A percentile compares a stretch with the other conserved stretches of the same genome.
phyloP scores from a whole-genome alignment of 2,797 vertebrate species.

The Halcyon smyrnensis region DNA sequence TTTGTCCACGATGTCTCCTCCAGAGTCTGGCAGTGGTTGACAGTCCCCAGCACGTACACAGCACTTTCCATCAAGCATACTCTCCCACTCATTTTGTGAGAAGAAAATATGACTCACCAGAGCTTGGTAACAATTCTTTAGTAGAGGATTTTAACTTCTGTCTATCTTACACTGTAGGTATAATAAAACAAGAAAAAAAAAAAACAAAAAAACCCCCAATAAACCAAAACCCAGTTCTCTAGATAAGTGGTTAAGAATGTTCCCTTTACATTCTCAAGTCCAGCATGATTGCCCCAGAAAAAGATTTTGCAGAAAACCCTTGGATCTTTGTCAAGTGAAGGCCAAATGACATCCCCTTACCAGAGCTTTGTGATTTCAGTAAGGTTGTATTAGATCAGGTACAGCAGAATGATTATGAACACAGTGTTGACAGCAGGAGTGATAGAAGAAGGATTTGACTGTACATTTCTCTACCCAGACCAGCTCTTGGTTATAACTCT shows the following conservation, averaged over 20 bases:
- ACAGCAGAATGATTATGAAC: background rate
- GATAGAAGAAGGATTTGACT: background rate
- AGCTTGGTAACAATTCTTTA: background rate
- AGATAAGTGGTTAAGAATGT: background rate
- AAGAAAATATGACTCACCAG: slow-evolving; percentile 55
- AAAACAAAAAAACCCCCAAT: background rate
- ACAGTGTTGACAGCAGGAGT: background rate
- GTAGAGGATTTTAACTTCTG: slow-evolving; percentile 10
- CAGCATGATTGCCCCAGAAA: background rate
- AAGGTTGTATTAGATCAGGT: background rate
- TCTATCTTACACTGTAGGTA: background rate
- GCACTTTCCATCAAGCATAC: background rate
- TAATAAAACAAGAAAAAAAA: background rate
- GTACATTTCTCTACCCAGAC: background rate
- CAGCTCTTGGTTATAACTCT: background rate
- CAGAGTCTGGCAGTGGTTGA: background rate
- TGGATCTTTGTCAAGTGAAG: background rate
- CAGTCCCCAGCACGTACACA: background rate
- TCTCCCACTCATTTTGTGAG: background rate
- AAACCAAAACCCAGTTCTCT: background rate
- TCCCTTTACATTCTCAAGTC: background rate
- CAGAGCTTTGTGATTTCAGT: background rate
- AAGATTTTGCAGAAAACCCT: background rate
- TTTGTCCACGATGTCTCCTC: background rate
- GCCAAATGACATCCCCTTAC: background rate